Percentiles rank a stretch among this genome's conserved stretches.
phyloP scores from a whole-genome alignment of 2,888 invertebrate genomes.

The Polymixis lichenea region DNA sequence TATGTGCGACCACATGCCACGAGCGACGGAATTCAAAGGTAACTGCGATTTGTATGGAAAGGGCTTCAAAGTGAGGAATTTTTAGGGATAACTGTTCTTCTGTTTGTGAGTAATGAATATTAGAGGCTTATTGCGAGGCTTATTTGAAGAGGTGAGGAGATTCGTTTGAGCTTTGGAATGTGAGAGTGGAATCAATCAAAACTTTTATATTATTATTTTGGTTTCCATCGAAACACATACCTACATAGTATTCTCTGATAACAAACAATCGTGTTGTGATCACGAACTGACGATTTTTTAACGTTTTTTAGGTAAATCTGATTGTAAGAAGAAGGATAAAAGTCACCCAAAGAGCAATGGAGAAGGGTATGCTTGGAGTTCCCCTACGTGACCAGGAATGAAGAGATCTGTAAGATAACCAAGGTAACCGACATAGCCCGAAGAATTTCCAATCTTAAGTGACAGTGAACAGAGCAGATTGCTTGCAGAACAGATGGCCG shows the following conservation, averaged over 20 bases:
- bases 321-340: too few species aligned
- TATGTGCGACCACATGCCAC: constrained; percentile 59
- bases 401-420: too few species aligned
- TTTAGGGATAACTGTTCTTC: constrained; percentile 59
- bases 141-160: neutral
- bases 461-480: too few species aligned
- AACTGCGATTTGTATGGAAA: constrained; percentile 55
- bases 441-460: too few species aligned
- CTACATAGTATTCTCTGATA: too few species aligned
- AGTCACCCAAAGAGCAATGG: too few species aligned
- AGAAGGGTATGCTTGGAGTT: too few species aligned
- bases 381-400: too few species aligned
- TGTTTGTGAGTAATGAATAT: constrained; percentile 14
- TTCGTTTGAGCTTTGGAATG: constrained; percentile 1
- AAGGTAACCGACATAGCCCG: too few species aligned
- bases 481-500: too few species aligned
- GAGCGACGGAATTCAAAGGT: constrained; percentile 42
- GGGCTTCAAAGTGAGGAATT: constrained; percentile 54
- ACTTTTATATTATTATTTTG: too few species aligned
- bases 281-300: neutral
- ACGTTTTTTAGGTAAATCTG: neutral
- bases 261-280: neutral
- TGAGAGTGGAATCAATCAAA: constrained; percentile 4
- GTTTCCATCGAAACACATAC: too few species aligned
- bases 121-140: neutral